Base-by-base conservation (phyloP, 2,888 invertebrate species). In the Scaptomyza polygonia region DNA sequence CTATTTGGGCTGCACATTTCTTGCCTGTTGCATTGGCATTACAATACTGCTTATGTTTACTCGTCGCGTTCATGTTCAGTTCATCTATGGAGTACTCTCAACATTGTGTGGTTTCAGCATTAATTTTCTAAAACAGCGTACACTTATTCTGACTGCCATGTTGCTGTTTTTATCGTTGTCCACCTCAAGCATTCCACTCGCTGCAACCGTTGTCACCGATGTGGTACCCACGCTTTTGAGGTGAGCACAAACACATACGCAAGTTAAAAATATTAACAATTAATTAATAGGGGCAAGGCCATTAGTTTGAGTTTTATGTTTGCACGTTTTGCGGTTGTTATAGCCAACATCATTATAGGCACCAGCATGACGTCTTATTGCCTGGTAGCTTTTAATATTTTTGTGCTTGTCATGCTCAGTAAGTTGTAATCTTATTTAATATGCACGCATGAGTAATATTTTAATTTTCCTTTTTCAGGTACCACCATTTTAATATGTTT, bases 211-310 rank as follows among this genome's bases (percentile, higher is more conserved):
- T 7, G 4, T 74, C 0, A 42, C 53, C 11, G 84, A 81, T 18
- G 2, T 58, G n/a, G 34, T 82, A 29, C 82, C 84, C 3, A 84
- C 82, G 1, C 39, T 69, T 25, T 7, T 81, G 11, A 77, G 82
- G 82, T 82, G 12, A 63, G 48, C 0, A 16, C 7, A 16, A n/a
- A 42, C 5, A 21, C 5, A 30, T 11, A 36, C 5, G 5, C 6
- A 34, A 14, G 8, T 8, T 8, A 16, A 1, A 8, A 14, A n/a
- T 39, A 39, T 39, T 3, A 39, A 9, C 1, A 14, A 7, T 36
- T 8, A 3, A 16, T 25, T 25, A 36, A 43, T 6, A 83, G 82
- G 43, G 72, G 49, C 1, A 72, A 66, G n/a, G 71, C 71, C 0
- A 7, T 75, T 0, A 49, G 56, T 8, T 0, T 74, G 6, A 5